Evolutionary conservation across 2,888 invertebrate species (phyloP).

Genomic region (Xestia rhomboidea): DNA sequence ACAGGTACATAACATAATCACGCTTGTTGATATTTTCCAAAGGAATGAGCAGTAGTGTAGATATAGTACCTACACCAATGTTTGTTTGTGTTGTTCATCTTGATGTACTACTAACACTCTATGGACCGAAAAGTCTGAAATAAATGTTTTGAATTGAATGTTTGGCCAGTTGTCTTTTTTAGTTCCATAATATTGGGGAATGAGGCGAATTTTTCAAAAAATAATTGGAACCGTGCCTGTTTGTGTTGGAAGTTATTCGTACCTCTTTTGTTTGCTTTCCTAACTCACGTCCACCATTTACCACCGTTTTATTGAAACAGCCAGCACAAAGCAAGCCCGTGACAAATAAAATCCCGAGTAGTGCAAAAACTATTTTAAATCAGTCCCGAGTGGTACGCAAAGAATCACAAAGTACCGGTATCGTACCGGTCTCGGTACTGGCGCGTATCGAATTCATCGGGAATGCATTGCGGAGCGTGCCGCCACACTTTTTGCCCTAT

Average conservation of each 20-base stretch:
- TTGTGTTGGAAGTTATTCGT: neutral
- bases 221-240: neutral
- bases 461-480: constrained; percentile 43
- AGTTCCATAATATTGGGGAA: neutral
- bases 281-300: neutral
- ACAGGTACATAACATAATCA: neutral
- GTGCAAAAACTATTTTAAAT: constrained; percentile 12
- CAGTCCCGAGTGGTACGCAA: constrained; percentile 13
- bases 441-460: constrained; percentile 48
- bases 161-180: neutral
- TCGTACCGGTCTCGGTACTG: constrained; percentile 11
- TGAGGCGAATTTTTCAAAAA: neutral
- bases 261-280: neutral
- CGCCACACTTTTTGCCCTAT: constrained; percentile 51
- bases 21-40: neutral
- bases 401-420: constrained; percentile 39
- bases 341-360: constrained; percentile 4
- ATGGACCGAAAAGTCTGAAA: too few relatives aligned
- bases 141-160: too few relatives aligned
- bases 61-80: neutral
- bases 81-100: too few relatives aligned
- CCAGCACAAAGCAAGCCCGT: neutral
- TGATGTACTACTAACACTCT: too few relatives aligned
- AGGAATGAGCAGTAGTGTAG: neutral
- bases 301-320: constrained; percentile 11